Evolutionary conservation across 1,140 invertebrate genomes (phyloP), one percentile per base, ranked within the genome.

Genomic region (Temnothorax nylanderi): DNA sequence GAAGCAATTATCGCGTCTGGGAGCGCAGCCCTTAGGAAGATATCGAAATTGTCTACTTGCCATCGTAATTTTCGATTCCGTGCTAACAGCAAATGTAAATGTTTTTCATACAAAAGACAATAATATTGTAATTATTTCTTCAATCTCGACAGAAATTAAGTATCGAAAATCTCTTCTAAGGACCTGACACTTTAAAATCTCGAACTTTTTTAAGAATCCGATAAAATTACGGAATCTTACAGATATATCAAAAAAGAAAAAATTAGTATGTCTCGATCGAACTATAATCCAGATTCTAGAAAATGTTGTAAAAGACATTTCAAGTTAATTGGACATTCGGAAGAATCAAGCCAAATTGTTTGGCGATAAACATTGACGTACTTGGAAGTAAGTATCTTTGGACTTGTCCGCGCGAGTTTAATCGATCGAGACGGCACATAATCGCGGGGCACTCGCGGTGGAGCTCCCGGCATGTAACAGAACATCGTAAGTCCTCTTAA

Each of bases 401-500:
- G 34, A 69, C 47, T 37, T n/a, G 21, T 16, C 8, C 18, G n/a
- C 11, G 67, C 75, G 54, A 67, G 86, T 89, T 87, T 71, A 72
- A 89, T 82, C 77, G 89, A 67, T 89, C 60, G 60, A 51, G 67
- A 75, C 54, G 26, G 75, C 56, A 65, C 77, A 78, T 89, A 89
- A 89, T 90, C 87, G 65, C 47, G 49, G 78, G 49, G 85, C 51
- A 64, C 88, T 90, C 76, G 88, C 85, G 88, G 80, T 72, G 86
- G 77, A 78, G 85, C 82, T 65, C 67, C 85, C 49, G 60, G 65
- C 60, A 76, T 80, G 64, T 77, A 86, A 72, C 78, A 51, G 85
- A 54, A 85, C 67, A 64, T 77, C 51, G 84, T 89, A 88, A 85
- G 72, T 89, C 89, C 89, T 88, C 86, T 88, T 71, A 84, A 86